Base-by-base conservation (phyloP, 2,797 vertebrate species). In the Anas bernieri region DNA sequence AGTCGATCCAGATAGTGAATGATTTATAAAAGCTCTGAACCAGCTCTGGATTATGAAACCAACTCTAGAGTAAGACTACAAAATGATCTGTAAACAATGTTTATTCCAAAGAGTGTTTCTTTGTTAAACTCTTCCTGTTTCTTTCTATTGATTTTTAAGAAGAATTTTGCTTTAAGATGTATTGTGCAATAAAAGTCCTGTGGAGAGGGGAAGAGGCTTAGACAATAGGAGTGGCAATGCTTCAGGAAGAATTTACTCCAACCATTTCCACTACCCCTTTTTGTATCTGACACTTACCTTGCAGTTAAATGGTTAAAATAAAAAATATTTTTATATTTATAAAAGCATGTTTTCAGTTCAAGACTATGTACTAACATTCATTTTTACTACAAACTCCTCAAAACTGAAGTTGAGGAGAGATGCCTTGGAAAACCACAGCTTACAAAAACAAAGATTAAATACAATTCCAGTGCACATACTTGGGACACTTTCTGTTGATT, bases 21-120 rank as follows among this genome's bases (percentile, higher is more conserved):
- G 22, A 96, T 98, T 96, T 97, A 93, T 70, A 96, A 96, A 96
- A 97, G 74, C 2, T 86, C 9, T 72, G 88, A 96, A 94, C 28
- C 52, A 73, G 72, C n/a, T 91, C 69, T 97, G 88, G 93, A 96
- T 92, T 98, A 96, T 93, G 97, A 98, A 97, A 95, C 39, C 1
- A 3, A 97, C 56, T 77, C 77, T 92, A 97, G 96, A 97, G 94
- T 96, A 83, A 96, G 48, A 83, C 28, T 81, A 81, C 54, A 64
- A 66, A 86, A 82, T 80, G 2, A 92, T 58, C 10, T 87, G 61
- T 77, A 88, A 97, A 77, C 70, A 88, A 56, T 50, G 6, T 48
- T 91, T 91, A 67, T 84, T 90, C 59, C 25, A 73, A 50, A 83
- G 88, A 94, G 39, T 41, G 3, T 48, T 58, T 54, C 63, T 81